These are phyloP conservation scores for Epizoanthus ramosus DNA, from an alignment of 92 coral and sea anemone species.

Conservation along the genomic window DNA sequence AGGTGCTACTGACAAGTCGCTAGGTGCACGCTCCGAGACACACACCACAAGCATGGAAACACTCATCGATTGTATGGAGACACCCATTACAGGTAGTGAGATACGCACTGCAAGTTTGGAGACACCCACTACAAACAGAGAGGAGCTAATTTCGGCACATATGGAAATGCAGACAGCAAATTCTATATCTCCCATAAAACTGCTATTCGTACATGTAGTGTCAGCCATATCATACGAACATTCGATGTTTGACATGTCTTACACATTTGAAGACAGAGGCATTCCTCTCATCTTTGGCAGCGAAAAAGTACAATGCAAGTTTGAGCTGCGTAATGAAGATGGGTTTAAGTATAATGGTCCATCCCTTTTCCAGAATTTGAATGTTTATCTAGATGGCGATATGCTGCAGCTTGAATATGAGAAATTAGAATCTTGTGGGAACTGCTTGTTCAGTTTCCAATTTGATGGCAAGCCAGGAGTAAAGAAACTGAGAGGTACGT, in stretches of 20 bases:
- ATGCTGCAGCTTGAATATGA: not conserved
- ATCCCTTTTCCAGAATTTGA: not conserved
- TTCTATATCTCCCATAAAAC: not conserved
- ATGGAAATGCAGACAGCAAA: not conserved
- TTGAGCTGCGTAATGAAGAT: constrained; percentile 21
- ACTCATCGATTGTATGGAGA: not conserved
- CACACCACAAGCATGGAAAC: not conserved
- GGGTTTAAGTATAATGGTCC: not conserved
- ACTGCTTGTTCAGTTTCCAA: not conserved
- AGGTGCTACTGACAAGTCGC: no score
- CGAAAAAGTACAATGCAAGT: not conserved
- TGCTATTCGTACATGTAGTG: constrained; percentile 5
- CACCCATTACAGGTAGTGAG: not conserved
- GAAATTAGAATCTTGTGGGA: not conserved
- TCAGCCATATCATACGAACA: constrained; percentile 1
- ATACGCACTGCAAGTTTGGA: not conserved
- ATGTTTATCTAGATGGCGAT: constrained; percentile 1
- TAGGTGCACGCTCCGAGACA: not conserved
- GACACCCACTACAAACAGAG: not conserved
- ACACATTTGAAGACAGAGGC: not conserved
- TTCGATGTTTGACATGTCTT: not conserved
- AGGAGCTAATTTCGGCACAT: not conserved
- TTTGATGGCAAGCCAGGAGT: constrained; percentile 1
- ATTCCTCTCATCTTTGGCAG: constrained; percentile 15
- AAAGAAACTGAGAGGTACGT: not conserved